These are phyloP conservation scores for Yasuhikotakia modesta DNA, from an alignment of 2,797 vertebrate species.

Conservation along the genomic window DNA sequence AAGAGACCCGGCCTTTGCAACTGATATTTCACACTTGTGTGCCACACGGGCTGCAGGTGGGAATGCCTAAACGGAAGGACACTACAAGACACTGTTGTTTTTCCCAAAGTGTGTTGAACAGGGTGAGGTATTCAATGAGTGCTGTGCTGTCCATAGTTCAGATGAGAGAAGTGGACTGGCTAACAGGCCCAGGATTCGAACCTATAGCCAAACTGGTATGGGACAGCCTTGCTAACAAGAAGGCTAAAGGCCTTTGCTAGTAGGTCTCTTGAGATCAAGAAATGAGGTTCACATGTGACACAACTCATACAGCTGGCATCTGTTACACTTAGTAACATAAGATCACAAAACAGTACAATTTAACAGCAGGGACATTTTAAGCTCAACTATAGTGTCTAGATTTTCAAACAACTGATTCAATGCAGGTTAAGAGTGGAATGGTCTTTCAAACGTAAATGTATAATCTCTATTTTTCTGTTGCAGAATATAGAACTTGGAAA, in stretches of 20 bases:
- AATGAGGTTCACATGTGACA: not conserved
- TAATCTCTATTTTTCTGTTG: not conserved
- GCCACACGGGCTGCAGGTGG: constrained; percentile 69
- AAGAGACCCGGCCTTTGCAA: constrained; percentile 59
- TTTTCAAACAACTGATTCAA: constrained; percentile 11
- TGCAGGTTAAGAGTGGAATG: not conserved
- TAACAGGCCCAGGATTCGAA: constrained; percentile 55
- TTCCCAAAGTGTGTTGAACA: constrained; percentile 58
- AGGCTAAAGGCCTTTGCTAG: not conserved
- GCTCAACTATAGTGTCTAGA: not conserved
- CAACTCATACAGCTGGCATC: not conserved
- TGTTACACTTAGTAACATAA: not conserved
- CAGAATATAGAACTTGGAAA: no score
- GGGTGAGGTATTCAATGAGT: constrained; percentile 67
- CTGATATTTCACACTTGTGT: constrained; percentile 77
- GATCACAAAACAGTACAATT: not conserved
- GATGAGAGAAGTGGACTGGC: constrained; percentile 54
- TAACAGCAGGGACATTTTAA: constrained; percentile 15
- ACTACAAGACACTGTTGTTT: constrained; percentile 69
- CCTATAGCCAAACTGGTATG: not conserved
- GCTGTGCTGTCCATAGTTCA: constrained; percentile 59
- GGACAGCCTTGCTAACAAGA: not conserved
- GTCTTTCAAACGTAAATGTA: not conserved
- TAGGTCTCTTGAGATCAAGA: not conserved
- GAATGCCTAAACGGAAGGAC: constrained; percentile 52